A percentile compares a stretch with the other conserved stretches of the same genome.
These are phyloP conservation scores for Petrocephalus sullivani DNA, from an alignment of 2,797 vertebrate genomes.

Conservation along the genomic window DNA sequence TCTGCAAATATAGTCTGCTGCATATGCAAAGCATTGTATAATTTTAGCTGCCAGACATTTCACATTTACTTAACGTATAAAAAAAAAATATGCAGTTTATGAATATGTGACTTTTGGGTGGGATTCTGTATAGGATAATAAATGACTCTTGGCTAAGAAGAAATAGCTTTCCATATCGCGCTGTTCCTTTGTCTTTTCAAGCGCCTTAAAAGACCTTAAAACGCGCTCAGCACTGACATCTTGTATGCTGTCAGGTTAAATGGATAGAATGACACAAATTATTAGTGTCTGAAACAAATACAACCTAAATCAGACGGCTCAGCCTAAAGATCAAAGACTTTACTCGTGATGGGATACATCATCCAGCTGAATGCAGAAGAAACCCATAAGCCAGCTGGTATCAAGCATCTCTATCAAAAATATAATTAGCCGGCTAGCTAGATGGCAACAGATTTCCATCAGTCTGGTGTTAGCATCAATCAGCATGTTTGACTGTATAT, in stretches of 20 bases:
- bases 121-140: slow-evolving; percentile 5
- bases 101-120: slow-evolving; percentile 12
- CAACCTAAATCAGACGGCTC: background rate
- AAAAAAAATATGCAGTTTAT: slow-evolving; percentile 1
- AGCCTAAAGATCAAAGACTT: background rate
- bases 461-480: background rate
- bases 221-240: background rate
- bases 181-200: background rate
- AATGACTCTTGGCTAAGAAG: slow-evolving; percentile 14
- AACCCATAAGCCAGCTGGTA: background rate
- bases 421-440: background rate
- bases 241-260: background rate
- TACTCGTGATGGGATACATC: background rate
- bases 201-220: background rate
- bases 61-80: slow-evolving; percentile 8
- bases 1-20: slow-evolving; percentile 22
- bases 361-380: background rate
- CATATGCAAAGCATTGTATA: slow-evolving; percentile 20
- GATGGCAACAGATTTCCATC: background rate
- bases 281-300: background rate
- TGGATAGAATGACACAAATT: background rate
- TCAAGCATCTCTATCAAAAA: background rate
- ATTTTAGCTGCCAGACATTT: slow-evolving; percentile 21
- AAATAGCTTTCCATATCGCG: background rate
- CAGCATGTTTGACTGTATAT: background rate